A percentile compares a stretch with the other conserved stretches of the same genome.
Conservation (phyloP, 1,140 invertebrate genomes). For the Psilanteris sp. region DNA sequence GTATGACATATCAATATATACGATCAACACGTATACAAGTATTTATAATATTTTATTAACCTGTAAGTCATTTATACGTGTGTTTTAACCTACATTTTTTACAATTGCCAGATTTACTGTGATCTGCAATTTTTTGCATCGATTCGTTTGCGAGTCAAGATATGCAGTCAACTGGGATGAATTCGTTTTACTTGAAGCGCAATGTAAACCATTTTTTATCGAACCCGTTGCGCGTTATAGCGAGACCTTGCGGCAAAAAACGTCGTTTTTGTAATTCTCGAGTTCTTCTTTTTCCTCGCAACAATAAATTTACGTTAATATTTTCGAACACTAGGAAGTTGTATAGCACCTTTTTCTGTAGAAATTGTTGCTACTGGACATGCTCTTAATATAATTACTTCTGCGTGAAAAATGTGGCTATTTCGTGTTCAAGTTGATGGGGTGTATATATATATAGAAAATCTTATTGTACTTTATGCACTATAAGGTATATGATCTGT, state of each 20-base stretch:
- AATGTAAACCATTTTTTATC: conserved; percentile 28
- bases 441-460: too few species aligned
- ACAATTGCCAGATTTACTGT: conserved; percentile 38
- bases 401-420: conserved; percentile 16
- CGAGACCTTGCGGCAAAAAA: too few species aligned
- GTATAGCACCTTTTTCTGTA: not conserved
- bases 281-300: not conserved
- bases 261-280: too few species aligned
- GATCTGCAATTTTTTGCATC: conserved; percentile 25
- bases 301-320: conserved; percentile 25
- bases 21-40: too few species aligned
- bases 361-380: conserved; percentile 9
- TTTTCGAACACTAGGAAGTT: not conserved
- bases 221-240: not conserved
- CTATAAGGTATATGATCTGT: conserved; percentile 2
- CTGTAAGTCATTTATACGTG: conserved; percentile 36
- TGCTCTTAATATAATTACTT: conserved; percentile 29
- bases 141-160: conserved; percentile 22
- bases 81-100: conserved; percentile 35
- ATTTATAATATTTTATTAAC: too few species aligned
- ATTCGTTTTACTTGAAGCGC: conserved; percentile 35
- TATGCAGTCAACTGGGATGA: conserved; percentile 30
- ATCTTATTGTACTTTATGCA: not conserved
- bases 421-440: conserved; percentile 8
- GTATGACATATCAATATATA: too few species aligned